Conservation (phyloP, 2,797 vertebrate species). For the Caiman crocodilus region DNA sequence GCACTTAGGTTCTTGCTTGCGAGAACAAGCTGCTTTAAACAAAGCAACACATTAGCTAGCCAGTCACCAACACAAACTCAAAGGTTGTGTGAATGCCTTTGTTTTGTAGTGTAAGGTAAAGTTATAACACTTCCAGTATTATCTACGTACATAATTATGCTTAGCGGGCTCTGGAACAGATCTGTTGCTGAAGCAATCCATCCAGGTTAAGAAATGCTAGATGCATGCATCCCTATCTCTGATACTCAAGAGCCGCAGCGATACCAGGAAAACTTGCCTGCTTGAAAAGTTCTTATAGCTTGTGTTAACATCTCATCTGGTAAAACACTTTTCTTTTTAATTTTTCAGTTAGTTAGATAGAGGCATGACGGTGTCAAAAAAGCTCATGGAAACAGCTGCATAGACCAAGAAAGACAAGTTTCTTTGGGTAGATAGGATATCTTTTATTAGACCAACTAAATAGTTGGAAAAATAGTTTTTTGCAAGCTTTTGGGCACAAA, state of each 20-base stretch:
- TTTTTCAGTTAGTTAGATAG: too few species aligned
- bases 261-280: neutral
- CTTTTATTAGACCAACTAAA: too few species aligned
- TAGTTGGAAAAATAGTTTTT: too few species aligned
- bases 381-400: neutral
- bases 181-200: neutral
- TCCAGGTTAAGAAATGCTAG: neutral
- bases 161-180: neutral
- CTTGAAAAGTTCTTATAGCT: neutral
- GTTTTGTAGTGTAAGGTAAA: neutral
- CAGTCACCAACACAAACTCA: neutral
- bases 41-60: neutral
- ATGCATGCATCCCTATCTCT: neutral
- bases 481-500: too few species aligned
- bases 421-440: too few species aligned
- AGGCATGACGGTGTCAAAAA: neutral
- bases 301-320: neutral
- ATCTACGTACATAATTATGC: neutral
- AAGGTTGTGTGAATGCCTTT: accelerated
- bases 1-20: neutral
- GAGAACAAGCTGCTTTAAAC: neutral
- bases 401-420: too few species aligned
- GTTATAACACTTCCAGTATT: neutral
- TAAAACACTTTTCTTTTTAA: neutral
- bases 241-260: neutral